Base-by-base conservation (phyloP, 1,140 invertebrate species). In the Drosophila parabipectinata region DNA sequence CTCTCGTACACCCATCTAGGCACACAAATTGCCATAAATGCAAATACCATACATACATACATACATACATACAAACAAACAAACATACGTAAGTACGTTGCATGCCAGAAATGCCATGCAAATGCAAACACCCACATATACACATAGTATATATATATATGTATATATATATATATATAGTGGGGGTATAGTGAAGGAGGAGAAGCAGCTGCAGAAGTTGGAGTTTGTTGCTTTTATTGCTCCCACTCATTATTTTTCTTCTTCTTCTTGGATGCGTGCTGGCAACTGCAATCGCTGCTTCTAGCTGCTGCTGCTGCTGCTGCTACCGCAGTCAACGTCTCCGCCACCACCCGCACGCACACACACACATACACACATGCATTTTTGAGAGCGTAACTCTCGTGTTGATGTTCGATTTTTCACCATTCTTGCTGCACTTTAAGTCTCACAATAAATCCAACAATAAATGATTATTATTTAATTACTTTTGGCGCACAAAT, bases 391-490 rank as follows among this genome's bases (percentile, higher is more conserved):
- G 51, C 51, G 51, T 34, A 53, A 53, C 51, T 64, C 18, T 47
- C 47, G 73, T 64, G 63, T 85, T 87, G 69, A 87, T 87, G 82
- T 85, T 85, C 81, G 81, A 85, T 85, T 85, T 85, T 85, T 87
- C 81, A 85, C 66, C 74, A 71, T 85, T 85, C 82, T 81, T 75
- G 54, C 62, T 66, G 64, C 56, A 59, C 63, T 45, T 76, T 37
- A 52, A 54, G 44, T 21, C 15, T 52, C 44, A 39, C 51, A 37
- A 15, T 39, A 14, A 15, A 28, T 57, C 56, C 34, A 37, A 34
- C 58, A 39, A 32, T 9, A 45, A 26, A 28, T 73, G 52, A 58
- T 58, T 72, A 78, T 66, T 69, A 62, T 73, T 73, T 54, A 72
- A 73, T 73, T 72, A 53, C 34, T 62, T 72, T 73, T 72, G 68